phyloP scores from a whole-genome alignment of 2,113 vertebrate genomes.

The Speoplatyrhinus poulsoni region DNA sequence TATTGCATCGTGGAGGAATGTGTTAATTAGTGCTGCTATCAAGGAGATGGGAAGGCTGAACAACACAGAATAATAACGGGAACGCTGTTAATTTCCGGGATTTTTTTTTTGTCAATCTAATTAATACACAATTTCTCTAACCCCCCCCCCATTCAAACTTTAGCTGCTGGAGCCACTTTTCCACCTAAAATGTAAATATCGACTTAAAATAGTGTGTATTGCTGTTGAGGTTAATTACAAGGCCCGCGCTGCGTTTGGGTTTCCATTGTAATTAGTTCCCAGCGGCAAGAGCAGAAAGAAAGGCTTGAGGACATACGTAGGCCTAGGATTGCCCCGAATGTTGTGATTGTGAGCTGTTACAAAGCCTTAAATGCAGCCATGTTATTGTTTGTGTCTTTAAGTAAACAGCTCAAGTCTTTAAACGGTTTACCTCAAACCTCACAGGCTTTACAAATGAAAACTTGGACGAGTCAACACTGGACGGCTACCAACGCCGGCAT shows the following conservation, averaged over 20 bases:
- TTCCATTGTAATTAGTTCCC: slow-evolving; percentile 4
- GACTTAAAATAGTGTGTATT: not conserved
- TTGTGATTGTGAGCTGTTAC: not conserved
- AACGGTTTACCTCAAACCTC: too few species aligned
- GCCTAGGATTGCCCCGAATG: too few species aligned
- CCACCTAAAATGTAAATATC: not conserved
- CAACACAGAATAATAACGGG: not conserved
- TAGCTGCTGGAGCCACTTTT: slow-evolving; percentile 8
- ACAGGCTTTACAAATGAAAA: too few species aligned
- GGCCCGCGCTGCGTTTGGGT: slow-evolving; percentile 6
- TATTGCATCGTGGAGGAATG: slow-evolving; percentile 20
- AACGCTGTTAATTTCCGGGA: slow-evolving; percentile 8
- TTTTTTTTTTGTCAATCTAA: not conserved
- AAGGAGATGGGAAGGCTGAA: slow-evolving; percentile 8
- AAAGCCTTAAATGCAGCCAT: not conserved
- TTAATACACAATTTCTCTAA: too few species aligned
- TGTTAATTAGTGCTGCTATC: slow-evolving; percentile 48
- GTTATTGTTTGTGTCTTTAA: not conserved
- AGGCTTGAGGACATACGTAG: not conserved
- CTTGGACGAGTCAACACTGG: too few species aligned
- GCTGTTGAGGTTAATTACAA: slow-evolving; percentile 18
- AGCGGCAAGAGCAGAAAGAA: not conserved
- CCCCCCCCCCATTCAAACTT: too few species aligned
- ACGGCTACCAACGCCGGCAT: too few species aligned
- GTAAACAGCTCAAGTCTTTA: too few species aligned